Evolutionary conservation across 1,140 invertebrate species (phyloP).

Genomic region (Drosophila watanabei): DNA sequence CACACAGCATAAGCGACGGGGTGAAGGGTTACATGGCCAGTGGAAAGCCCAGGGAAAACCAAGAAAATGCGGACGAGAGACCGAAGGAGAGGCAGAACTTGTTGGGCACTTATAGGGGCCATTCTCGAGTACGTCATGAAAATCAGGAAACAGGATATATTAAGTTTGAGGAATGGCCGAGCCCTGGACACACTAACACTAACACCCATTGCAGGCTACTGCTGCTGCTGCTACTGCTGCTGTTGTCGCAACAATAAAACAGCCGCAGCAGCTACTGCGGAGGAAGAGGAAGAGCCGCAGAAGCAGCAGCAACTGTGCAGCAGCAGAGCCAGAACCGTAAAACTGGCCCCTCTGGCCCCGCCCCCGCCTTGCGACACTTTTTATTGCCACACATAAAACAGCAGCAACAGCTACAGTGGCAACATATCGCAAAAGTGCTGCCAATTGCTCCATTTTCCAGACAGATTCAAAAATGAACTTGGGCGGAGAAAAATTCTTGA

Average conservation of each 20-base stretch:
- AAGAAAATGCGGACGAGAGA: conserved; percentile 62
- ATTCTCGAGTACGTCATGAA: conserved; percentile 78
- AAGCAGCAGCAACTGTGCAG: conserved; percentile 18
- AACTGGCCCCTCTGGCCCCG: conserved; percentile 64
- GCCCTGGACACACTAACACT: conserved; percentile 48
- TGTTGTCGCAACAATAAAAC: conserved; percentile 71
- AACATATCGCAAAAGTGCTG: conserved; percentile 27
- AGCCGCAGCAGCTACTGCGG: conserved; percentile 39
- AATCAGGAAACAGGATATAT: conserved; percentile 84
- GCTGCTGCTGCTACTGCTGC: conserved; percentile 69
- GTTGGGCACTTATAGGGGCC: conserved; percentile 60
- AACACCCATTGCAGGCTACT: conserved; percentile 14
- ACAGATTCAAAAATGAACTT: not conserved
- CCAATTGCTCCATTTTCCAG: conserved; percentile 14
- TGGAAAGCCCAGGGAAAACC: conserved; percentile 48
- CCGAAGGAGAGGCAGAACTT: conserved; percentile 8
- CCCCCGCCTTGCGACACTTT: conserved; percentile 68
- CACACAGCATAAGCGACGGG: conserved; percentile 55
- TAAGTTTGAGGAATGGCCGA: conserved; percentile 79
- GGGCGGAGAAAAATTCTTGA: not conserved
- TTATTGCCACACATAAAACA: conserved; percentile 79
- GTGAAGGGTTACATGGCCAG: conserved; percentile 17
- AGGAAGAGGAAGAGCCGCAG: conserved; percentile 1
- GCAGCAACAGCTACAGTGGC: conserved; percentile 46
- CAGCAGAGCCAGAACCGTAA: conserved; percentile 53